Percentiles rank a stretch among this genome's conserved stretches.
phyloP scores from a whole-genome alignment of 2,113 vertebrate species.

The Ameiurus melas region DNA sequence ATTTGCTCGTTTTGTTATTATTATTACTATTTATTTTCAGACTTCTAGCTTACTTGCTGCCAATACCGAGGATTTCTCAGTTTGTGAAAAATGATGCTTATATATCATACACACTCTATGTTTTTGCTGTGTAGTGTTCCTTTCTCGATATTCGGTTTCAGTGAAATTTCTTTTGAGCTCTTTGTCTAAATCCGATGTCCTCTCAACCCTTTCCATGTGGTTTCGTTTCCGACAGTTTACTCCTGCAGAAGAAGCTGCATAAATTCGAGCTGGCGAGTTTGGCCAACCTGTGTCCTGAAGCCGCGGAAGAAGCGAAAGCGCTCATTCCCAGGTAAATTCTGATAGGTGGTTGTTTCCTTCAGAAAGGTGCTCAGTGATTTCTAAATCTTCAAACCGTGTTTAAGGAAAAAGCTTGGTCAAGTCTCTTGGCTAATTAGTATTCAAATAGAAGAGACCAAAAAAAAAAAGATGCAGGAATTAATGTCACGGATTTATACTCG shows the following conservation, averaged over 20 bases:
- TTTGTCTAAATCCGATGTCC: neutral
- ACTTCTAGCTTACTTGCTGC: too few species aligned
- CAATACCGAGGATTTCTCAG: neutral
- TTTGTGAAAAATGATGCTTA: neutral
- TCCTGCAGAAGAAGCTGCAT: constrained; percentile 97
- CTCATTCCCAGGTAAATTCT: constrained; percentile 88
- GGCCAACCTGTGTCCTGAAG: constrained; percentile 95
- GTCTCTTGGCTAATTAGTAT: neutral
- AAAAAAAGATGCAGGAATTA: neutral
- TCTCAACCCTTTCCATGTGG: neutral
- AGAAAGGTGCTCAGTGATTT: neutral
- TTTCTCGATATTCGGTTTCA: neutral
- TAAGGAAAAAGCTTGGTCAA: neutral
- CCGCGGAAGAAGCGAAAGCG: constrained; percentile 94
- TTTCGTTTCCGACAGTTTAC: constrained; percentile 73
- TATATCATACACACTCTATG: neutral
- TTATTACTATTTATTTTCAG: too few species aligned
- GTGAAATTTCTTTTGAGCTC: neutral
- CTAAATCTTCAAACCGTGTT: neutral
- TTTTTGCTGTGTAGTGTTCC: neutral
- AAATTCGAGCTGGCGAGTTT: constrained; percentile 97
- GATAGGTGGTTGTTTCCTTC: too few species aligned
- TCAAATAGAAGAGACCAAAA: neutral
- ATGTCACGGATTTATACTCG: neutral
- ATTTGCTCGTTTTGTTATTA: neutral